These are phyloP conservation scores for Atethmia centrago DNA, from an alignment of 2,888 invertebrate species.

Conservation along the genomic window DNA sequence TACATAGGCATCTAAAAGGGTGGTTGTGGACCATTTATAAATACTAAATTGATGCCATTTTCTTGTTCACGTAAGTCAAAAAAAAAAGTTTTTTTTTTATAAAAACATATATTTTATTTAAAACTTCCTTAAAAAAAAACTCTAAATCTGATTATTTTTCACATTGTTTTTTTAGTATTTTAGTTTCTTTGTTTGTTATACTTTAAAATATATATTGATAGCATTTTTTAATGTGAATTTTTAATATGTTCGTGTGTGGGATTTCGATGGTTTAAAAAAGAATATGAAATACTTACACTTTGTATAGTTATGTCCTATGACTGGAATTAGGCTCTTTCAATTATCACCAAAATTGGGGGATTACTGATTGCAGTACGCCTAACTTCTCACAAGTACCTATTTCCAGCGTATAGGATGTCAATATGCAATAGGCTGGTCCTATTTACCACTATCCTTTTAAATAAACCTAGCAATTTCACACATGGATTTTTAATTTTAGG, in stretches of 20 bases:
- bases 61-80: conserved; percentile 48
- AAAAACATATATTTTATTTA: conserved; percentile 21
- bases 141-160: conserved; percentile 61
- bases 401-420: conserved; percentile 15
- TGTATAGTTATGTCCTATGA: neutral
- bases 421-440: conserved; percentile 41
- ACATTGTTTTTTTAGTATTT: conserved; percentile 64
- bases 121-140: conserved; percentile 20
- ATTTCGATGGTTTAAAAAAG: conserved; percentile 16
- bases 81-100: conserved; percentile 20
- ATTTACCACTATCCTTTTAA: conserved; percentile 5
- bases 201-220: conserved; percentile 51
- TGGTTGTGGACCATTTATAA: conserved; percentile 23
- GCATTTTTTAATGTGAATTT: conserved; percentile 51
- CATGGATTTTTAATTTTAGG: conserved; percentile 32
- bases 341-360: neutral
- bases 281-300: conserved; percentile 1
- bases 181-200: conserved; percentile 63
- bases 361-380: neutral
- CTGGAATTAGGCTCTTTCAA: conserved; percentile 14
- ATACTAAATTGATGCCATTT: conserved; percentile 57
- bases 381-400: conserved; percentile 6
- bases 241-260: conserved; percentile 29
- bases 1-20: conserved; percentile 24
- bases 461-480: conserved; percentile 32